Percentiles rank a stretch among this genome's conserved stretches.
These are phyloP conservation scores for Neelides sp. DNA, from an alignment of 1,140 invertebrate species.

Conservation along the genomic window DNA sequence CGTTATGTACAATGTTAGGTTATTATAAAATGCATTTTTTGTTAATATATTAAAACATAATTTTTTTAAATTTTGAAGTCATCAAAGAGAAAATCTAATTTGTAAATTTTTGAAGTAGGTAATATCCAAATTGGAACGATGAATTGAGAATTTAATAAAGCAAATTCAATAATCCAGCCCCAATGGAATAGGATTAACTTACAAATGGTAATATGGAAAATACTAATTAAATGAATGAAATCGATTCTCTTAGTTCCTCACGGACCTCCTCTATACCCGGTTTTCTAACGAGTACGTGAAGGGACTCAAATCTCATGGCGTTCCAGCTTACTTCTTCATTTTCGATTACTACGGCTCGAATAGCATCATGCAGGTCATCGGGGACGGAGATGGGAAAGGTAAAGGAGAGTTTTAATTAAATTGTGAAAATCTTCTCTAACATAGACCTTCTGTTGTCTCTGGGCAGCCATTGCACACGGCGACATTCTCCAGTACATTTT, in stretches of 20 bases:
- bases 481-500: constrained; percentile 37
- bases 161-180: no score
- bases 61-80: no score
- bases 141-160: no score
- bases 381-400: constrained; percentile 30
- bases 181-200: no score
- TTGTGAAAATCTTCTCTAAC: background rate
- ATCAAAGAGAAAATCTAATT: no score
- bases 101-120: no score
- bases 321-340: constrained; percentile 34
- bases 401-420: constrained; percentile 9
- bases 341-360: constrained; percentile 36
- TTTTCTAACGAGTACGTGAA: constrained; percentile 31
- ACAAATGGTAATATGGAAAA: no score
- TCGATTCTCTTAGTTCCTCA: constrained; percentile 30
- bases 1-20: no score
- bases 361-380: constrained; percentile 34
- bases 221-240: no score
- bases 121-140: no score
- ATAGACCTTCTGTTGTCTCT: background rate
- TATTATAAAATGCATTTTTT: no score
- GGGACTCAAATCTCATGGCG: constrained; percentile 29
- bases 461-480: constrained; percentile 35
- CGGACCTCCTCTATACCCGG: constrained; percentile 33
- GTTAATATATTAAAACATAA: no score